Conservation (phyloP, 2,888 invertebrate species). For the Noctua janthina region DNA sequence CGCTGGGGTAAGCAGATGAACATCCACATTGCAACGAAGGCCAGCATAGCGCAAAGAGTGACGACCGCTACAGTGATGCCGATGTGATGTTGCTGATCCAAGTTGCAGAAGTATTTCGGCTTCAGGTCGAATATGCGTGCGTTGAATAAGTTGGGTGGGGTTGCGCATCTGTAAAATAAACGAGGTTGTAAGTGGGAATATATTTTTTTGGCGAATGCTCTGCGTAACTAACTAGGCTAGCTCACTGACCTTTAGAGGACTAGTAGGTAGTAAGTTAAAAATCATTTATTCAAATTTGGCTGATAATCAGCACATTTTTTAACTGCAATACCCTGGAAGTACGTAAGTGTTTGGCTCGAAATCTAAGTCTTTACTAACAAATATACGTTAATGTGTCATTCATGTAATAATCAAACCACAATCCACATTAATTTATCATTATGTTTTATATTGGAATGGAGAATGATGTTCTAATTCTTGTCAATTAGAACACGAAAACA, state of each 20-base stretch:
- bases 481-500: too few relatives aligned
- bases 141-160: constrained; percentile 82
- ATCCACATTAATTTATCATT: not conserved
- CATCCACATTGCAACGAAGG: constrained; percentile 80
- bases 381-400: not conserved
- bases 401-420: not conserved
- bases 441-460: not conserved
- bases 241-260: not conserved
- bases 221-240: not conserved
- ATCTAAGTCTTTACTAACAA: not conserved
- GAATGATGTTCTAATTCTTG: not conserved
- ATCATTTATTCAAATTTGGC: not conserved
- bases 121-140: constrained; percentile 85
- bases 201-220: not conserved
- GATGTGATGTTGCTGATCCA: constrained; percentile 56
- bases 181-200: not conserved
- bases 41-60: constrained; percentile 73
- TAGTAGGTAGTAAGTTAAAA: not conserved
- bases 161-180: constrained; percentile 85
- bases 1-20: constrained; percentile 78
- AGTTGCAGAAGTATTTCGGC: constrained; percentile 84
- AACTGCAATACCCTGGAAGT: not conserved
- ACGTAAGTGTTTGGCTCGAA: not conserved
- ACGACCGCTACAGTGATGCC: constrained; percentile 74
- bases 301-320: not conserved